Conservation (phyloP, 2,113 vertebrate genomes). For the Phainopepla nitens region DNA sequence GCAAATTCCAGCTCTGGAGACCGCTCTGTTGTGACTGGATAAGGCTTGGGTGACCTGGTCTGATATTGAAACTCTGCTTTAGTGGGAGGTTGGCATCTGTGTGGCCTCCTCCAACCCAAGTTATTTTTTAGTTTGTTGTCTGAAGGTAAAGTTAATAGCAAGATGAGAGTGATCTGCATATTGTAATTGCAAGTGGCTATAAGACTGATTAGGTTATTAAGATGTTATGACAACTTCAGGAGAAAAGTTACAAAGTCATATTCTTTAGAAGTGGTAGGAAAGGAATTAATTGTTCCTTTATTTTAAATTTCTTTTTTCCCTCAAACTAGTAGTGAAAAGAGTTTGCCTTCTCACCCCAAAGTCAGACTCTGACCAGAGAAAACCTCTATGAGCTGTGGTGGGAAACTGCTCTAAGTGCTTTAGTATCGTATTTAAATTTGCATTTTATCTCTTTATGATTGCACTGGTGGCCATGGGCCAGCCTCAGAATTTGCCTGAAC, state of each 20-base stretch:
- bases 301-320: no score
- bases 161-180: background rate
- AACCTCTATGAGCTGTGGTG: background rate
- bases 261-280: background rate
- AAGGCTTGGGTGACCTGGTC: background rate
- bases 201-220: background rate
- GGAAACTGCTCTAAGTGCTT: background rate
- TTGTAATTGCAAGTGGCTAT: background rate
- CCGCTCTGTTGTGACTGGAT: background rate
- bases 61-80: background rate
- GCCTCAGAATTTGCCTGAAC: background rate
- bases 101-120: background rate
- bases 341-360: background rate
- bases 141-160: background rate
- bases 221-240: background rate
- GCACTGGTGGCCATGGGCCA: background rate
- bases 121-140: background rate
- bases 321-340: background rate
- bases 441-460: slow-evolving; percentile 45
- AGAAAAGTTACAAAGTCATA: background rate
- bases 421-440: background rate
- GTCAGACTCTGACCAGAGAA: background rate
- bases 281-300: background rate
- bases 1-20: background rate
- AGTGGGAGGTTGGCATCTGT: rapidly evolving